These are phyloP conservation scores for Dolomedes plantarius DNA, from an alignment of 2,888 invertebrate species.

Conservation along the genomic window DNA sequence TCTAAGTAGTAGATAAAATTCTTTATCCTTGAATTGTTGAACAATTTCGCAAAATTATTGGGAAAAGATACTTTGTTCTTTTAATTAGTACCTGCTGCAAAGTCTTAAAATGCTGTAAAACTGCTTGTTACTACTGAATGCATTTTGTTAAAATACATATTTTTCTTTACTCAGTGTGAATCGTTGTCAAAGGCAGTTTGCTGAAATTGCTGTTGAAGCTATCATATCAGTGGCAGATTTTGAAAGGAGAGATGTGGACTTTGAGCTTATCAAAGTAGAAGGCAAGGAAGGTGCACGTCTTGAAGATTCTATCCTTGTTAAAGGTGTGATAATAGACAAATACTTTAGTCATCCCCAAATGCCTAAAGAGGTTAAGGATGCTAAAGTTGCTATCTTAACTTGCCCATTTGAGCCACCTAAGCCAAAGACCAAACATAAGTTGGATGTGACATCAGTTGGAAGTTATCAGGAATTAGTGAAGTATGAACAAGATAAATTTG, in stretches of 20 bases:
- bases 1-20: no score
- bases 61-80: no score
- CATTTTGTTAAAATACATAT: no score
- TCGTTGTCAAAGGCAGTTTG: constrained; percentile 97
- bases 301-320: constrained; percentile 97
- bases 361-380: constrained; percentile 92
- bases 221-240: constrained; percentile 97
- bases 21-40: no score
- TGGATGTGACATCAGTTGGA: constrained; percentile 96
- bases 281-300: constrained; percentile 97
- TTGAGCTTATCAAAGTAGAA: constrained; percentile 98
- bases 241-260: constrained; percentile 96
- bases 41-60: no score
- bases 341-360: constrained; percentile 99
- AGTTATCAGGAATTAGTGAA: constrained; percentile 93
- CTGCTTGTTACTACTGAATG: no score
- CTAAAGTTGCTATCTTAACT: constrained; percentile 96
- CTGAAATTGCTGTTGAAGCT: constrained; percentile 98
- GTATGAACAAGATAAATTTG: constrained; percentile 97
- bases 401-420: constrained; percentile 99
- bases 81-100: no score
- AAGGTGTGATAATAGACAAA: constrained; percentile 98
- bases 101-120: no score
- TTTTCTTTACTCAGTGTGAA: constrained; percentile 84
- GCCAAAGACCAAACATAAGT: constrained; percentile 99